A percentile compares a stretch with the other conserved stretches of the same genome.
These are phyloP conservation scores for Cercopithecus petaurista DNA, from an alignment of 2,797 vertebrate genomes.

Conservation along the genomic window DNA sequence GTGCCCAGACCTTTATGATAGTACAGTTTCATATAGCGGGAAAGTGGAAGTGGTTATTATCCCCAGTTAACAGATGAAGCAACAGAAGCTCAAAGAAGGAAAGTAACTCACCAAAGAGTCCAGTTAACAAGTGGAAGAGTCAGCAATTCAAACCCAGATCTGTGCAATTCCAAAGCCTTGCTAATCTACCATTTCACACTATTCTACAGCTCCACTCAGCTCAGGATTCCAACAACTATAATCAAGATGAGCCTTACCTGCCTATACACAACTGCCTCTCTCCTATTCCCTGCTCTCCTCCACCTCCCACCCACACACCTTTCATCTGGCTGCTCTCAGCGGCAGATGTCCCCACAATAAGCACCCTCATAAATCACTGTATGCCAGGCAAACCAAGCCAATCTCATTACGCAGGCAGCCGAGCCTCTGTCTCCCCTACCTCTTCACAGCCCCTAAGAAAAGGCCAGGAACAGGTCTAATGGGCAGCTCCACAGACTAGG, in stretches of 20 bases:
- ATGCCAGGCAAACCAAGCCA: not conserved
- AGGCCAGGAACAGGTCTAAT: not conserved
- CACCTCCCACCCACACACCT: not conserved
- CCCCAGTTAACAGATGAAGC: not conserved
- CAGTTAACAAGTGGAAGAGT: not conserved
- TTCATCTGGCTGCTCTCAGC: not conserved
- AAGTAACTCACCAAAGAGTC: not conserved
- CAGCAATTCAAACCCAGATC: not conserved
- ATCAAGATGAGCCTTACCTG: not conserved
- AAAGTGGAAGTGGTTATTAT: not conserved
- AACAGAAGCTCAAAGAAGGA: not conserved
- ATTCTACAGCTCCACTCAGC: not conserved
- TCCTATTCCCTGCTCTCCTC: not conserved
- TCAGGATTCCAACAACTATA: not conserved
- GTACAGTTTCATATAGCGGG: not conserved
- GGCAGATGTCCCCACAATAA: not conserved
- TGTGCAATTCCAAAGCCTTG: not conserved
- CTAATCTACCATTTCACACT: too few relatives aligned
- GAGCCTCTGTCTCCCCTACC: not conserved
- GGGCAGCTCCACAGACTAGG: not conserved
- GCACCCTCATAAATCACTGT: not conserved
- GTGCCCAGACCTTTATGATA: not conserved
- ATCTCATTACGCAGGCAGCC: not conserved
- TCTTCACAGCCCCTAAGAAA: not conserved
- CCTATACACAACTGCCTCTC: not conserved